Evolutionary conservation across 1,140 invertebrate genomes (phyloP), one percentile per base, ranked within the genome.

Genomic region (Drosophila tani): DNA sequence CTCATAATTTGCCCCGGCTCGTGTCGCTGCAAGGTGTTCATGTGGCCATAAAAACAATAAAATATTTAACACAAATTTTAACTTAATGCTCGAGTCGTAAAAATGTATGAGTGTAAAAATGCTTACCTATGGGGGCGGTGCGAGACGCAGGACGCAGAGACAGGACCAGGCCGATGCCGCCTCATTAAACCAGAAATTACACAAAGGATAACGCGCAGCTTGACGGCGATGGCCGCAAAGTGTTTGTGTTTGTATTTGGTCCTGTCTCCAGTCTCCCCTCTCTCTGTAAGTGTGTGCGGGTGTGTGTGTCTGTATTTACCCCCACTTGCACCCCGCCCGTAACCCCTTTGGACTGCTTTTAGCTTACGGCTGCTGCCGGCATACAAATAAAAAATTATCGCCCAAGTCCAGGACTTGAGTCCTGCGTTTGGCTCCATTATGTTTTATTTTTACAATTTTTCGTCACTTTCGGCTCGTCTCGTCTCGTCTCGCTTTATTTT

Each of bases 41-140:
- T 90, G 74, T 76, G 78, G 65, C 75, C 79, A 81, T 88, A 90
- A 88, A 85, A 79, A 91, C 84, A 88, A 88, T 88, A 81, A 88
- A 88, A 88, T 88, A 88, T 88, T 88, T 88, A 88, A 85, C 84
- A 90, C 81, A 88, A 88, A 88, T 90, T 88, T 88, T 88, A 90
- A 88, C 85, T 88, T 90, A 90, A 88, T 88, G 78, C 75, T 75
- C 50, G n/a, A 58, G 67, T 71, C 84, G 60, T 91, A 90, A 88
- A 90, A 88, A 81, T 85, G 82, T 90, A 76, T 79, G 81, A 78
- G 58, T 75, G 68, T 77, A 90, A 87, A 78, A 86, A 83, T 75
- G 73, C 67, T 64, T 67, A 82, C 71, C 80, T 79, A 73, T 69
- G 66, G 50, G 35, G 38, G 38, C n/a, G 19, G 40, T 15, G 19